phyloP scores from a whole-genome alignment of 2,797 vertebrate species.

The Macropus fuliginosus region DNA sequence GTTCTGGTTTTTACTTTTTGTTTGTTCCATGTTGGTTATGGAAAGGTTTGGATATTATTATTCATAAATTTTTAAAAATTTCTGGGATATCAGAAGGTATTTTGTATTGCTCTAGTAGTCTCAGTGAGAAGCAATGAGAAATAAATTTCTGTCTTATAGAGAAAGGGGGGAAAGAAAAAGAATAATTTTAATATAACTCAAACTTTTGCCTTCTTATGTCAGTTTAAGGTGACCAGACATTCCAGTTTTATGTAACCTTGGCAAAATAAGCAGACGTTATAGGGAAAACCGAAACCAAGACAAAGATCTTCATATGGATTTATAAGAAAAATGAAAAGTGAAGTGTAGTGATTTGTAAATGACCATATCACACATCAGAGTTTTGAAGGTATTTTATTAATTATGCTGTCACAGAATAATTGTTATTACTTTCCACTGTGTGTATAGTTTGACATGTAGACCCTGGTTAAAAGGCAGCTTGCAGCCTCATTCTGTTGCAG shows the following conservation, averaged over 20 bases:
- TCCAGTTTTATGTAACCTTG: background rate
- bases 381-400: constrained; percentile 22
- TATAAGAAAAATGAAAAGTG: constrained; percentile 25
- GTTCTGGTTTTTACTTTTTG: constrained; percentile 17
- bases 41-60: background rate
- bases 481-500: background rate
- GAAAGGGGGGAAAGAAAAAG: constrained; percentile 17
- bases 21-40: constrained; percentile 14
- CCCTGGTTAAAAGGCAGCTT: background rate
- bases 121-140: constrained; percentile 1
- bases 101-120: background rate
- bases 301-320: constrained; percentile 46
- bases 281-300: constrained; percentile 38
- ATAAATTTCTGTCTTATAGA: constrained; percentile 31
- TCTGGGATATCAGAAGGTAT: background rate
- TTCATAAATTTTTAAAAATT: background rate
- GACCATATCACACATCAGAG: constrained; percentile 30
- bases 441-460: background rate
- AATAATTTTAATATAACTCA: constrained; percentile 29
- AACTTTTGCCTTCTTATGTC: constrained; percentile 44
- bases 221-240: background rate
- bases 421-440: constrained; percentile 14
- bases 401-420: constrained; percentile 36
- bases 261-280: constrained; percentile 14
- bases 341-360: constrained; percentile 40